These are phyloP conservation scores for Phortica magna DNA, from an alignment of 2,888 invertebrate genomes.

Conservation along the genomic window DNA sequence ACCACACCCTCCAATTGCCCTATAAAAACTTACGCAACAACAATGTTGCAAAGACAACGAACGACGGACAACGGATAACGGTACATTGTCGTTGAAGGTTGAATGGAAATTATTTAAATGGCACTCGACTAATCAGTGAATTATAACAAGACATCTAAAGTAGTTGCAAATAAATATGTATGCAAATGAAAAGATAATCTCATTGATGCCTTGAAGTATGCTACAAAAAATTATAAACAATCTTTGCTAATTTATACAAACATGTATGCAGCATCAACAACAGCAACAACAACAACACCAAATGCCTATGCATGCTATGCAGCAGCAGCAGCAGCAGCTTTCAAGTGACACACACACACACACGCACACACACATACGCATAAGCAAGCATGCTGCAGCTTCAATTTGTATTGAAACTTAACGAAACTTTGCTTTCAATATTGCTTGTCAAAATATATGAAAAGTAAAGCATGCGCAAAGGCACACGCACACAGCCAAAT, in stretches of 20 bases:
- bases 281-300: slow-evolving; percentile 32
- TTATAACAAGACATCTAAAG: background rate
- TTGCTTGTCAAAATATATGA: background rate
- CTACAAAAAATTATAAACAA: background rate
- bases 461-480: slow-evolving; percentile 21
- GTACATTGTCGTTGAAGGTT: background rate
- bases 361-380: slow-evolving; percentile 5
- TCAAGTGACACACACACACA: slow-evolving; percentile 26
- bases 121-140: background rate
- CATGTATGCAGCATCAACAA: slow-evolving; percentile 44
- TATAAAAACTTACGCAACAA: slow-evolving; percentile 73
- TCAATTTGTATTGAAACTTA: slow-evolving; percentile 23
- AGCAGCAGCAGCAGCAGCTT: slow-evolving; percentile 1
- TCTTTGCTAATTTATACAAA: background rate
- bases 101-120: background rate
- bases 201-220: background rate
- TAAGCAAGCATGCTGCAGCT: slow-evolving; percentile 33
- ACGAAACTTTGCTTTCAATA: slow-evolving; percentile 26
- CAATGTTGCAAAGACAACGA: slow-evolving; percentile 47
- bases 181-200: background rate
- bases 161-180: background rate
- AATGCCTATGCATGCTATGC: slow-evolving; percentile 14
- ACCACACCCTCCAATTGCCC: slow-evolving; percentile 76
- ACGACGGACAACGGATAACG: slow-evolving; percentile 31
- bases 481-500: background rate